Evolutionary conservation across 2,888 invertebrate genomes (phyloP), one percentile per base, ranked within the genome.

Genomic region (Sphaeridia pumilis): DNA sequence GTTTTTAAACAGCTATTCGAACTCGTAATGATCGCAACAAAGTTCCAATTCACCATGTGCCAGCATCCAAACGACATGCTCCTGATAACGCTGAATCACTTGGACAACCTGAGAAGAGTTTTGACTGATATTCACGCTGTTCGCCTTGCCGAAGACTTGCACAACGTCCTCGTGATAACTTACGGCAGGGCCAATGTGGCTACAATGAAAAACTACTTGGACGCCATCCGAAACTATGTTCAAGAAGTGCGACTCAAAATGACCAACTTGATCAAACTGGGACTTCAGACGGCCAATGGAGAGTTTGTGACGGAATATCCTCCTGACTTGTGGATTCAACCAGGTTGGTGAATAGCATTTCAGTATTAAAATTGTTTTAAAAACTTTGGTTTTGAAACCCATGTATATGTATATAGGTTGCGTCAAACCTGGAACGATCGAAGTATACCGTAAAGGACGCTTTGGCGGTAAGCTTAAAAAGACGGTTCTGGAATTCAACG

Each of bases 11-110:
- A 75, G 73, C 67, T 78, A 34, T 78, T 75, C 66, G 77, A 78
- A 65, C 67, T 78, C 67, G 78, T 78, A 74, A 72, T 74, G 41
- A 78, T 78, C 75, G 74, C 75, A 2, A 72, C 76, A 64, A 78
- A 78, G 67, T 76, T 75, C 65, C 76, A 76, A 63, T 64, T 56
- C 54, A 57, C 57, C 5, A 54, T 59, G 3, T 60, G 61, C 41
- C 58, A 58, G 26, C 53, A 55, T 51, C 59, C 64, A 4, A 67
- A 67, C 47, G 74, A 78, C 61, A 67, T 78, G 22, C 67, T 78
- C 17, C 69, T 74, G n/a, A 70, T 76, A 24, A 76, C 76, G 1
- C 67, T 77, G 20, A 78, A 78, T 63, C 78, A 78, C 67, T 67
- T 78, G 65, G 76, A 76, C 59, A 73, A 73, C 31, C 70, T 78